Evolutionary conservation across 2,888 invertebrate species (phyloP).

Genomic region (Lypha dubia): DNA sequence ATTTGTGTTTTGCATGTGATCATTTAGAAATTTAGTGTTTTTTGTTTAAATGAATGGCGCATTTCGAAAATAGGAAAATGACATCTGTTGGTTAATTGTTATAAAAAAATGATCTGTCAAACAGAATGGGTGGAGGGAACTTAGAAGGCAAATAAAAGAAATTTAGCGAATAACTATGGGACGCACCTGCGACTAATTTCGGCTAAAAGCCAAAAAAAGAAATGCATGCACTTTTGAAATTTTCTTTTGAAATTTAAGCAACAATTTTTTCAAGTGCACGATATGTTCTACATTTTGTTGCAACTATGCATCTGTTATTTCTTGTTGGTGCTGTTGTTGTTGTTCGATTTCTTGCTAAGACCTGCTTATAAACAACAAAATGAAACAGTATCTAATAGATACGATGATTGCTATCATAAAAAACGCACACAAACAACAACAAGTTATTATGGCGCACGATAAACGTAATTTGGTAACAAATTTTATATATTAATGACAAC

Average conservation of each 20-base stretch:
- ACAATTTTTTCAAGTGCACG: background rate
- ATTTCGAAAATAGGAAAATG: background rate
- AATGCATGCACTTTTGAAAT: background rate
- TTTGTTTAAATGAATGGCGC: background rate
- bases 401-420: constrained; percentile 1
- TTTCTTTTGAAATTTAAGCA: background rate
- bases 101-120: constrained; percentile 4
- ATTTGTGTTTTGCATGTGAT: background rate
- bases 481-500: background rate
- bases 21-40: background rate
- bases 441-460: background rate
- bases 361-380: background rate
- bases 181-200: too few relatives aligned
- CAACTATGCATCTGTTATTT: background rate
- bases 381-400: background rate
- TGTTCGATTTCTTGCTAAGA: background rate
- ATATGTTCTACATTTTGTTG: constrained; percentile 9
- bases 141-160: background rate
- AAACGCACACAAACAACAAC: constrained; percentile 7
- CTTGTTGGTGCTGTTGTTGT: too few relatives aligned
- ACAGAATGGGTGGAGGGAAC: background rate
- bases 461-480: constrained; percentile 26
- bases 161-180: background rate
- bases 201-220: too few relatives aligned
- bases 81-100: constrained; percentile 32